Evolutionary conservation across 2,113 vertebrate genomes (phyloP).

Genomic region (Sander lucioperca): DNA sequence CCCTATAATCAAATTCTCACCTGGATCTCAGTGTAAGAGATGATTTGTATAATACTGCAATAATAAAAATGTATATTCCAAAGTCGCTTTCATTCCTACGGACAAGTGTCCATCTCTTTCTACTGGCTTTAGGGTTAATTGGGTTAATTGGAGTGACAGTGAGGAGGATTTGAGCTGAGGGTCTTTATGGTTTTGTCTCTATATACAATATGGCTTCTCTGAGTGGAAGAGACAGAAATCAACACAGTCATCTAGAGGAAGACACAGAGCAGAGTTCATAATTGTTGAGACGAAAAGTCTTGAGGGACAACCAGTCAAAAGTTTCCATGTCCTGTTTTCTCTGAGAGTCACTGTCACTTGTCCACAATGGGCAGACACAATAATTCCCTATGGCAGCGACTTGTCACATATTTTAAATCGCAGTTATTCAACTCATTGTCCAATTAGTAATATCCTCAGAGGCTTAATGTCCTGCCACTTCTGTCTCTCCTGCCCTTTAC

Average conservation of each 20-base stretch:
- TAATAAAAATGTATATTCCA: conserved; percentile 75
- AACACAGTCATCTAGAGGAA: conserved; percentile 69
- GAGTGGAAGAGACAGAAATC: conserved; percentile 83
- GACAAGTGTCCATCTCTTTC: conserved; percentile 54
- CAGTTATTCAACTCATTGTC: conserved; percentile 76
- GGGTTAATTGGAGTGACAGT: conserved; percentile 64
- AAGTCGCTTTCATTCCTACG: conserved; percentile 57
- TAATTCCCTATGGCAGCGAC: conserved; percentile 62
- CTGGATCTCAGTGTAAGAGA: conserved; percentile 56
- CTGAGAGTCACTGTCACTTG: conserved; percentile 67
- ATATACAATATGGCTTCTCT: conserved; percentile 89
- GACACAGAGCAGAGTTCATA: conserved; percentile 70
- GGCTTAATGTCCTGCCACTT: conserved; percentile 74
- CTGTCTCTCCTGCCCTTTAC: conserved; percentile 73
- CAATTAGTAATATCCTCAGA: conserved; percentile 78
- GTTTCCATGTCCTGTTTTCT: conserved; percentile 65
- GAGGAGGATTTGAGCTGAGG: conserved; percentile 70
- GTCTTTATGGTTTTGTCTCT: conserved; percentile 81
- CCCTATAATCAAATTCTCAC: conserved; percentile 51
- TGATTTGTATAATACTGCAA: conserved; percentile 72
- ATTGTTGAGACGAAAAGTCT: conserved; percentile 67
- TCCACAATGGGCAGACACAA: conserved; percentile 47
- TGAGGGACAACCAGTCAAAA: conserved; percentile 70
- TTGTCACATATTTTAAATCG: conserved; percentile 70
- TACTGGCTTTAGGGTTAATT: conserved; percentile 65